Evolutionary conservation across 2,888 invertebrate genomes (phyloP).

Genomic region (Polia nebulosa): DNA sequence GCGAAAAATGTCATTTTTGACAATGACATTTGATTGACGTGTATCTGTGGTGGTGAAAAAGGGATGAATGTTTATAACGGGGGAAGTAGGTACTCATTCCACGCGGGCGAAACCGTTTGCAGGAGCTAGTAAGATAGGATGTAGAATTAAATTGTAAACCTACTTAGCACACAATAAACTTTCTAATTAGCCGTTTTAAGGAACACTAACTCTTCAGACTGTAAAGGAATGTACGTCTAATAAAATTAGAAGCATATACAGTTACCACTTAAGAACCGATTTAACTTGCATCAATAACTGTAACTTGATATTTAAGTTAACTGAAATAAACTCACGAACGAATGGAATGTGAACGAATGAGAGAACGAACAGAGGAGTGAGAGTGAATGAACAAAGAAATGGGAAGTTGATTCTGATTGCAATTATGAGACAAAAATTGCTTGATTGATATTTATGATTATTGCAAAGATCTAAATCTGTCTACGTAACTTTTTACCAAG

Average conservation of each 20-base stretch:
- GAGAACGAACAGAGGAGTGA: neutral
- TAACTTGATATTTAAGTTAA: constrained; percentile 42
- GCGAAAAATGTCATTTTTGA: too few species aligned
- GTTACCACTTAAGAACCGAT: constrained; percentile 40
- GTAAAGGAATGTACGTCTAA: neutral
- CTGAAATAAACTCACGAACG: constrained; percentile 38
- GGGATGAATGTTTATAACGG: too few species aligned
- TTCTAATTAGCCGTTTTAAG: neutral
- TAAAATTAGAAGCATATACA: constrained; percentile 26
- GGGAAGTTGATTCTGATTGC: neutral
- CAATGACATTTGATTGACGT: too few species aligned
- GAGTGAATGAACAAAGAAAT: constrained; percentile 15
- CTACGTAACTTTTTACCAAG: too few species aligned
- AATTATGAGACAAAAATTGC: constrained; percentile 1
- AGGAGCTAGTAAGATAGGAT: too few species aligned
- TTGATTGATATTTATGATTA: neutral
- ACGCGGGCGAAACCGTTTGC: too few species aligned
- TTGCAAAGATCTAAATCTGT: neutral
- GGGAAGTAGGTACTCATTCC: too few species aligned
- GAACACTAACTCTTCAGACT: neutral
- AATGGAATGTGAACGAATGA: constrained; percentile 12
- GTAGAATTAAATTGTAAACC: too few species aligned
- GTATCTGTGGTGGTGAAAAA: too few species aligned
- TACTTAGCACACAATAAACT: neutral
- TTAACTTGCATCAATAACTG: constrained; percentile 46